These are phyloP conservation scores for Labeo catla DNA, from an alignment of 2,113 vertebrate species.

Conservation along the genomic window DNA sequence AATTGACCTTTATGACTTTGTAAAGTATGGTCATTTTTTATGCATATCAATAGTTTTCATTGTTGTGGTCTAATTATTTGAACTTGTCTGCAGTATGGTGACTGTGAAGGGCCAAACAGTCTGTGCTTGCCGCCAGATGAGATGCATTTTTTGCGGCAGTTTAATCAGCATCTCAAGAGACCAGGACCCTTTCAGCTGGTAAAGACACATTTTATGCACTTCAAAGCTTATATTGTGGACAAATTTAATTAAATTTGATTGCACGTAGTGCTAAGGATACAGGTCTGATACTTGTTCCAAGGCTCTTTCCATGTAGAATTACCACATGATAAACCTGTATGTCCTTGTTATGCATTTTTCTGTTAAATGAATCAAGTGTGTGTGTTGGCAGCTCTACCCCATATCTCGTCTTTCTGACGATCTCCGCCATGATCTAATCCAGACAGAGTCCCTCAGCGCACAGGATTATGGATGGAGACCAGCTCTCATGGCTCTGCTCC, in stretches of 20 bases:
- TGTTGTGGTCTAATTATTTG: not conserved
- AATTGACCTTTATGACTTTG: too few species aligned
- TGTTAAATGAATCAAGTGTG: not conserved
- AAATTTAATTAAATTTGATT: not conserved
- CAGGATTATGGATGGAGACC: constrained; percentile 34
- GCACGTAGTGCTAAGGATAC: too few species aligned
- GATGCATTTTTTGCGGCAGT: constrained; percentile 79
- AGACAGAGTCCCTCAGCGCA: constrained; percentile 41
- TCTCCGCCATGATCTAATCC: constrained; percentile 68
- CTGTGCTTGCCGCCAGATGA: constrained; percentile 80
- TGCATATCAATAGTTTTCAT: not conserved
- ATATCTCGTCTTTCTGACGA: constrained; percentile 61
- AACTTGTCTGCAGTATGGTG: constrained; percentile 70
- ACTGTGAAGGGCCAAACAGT: constrained; percentile 69
- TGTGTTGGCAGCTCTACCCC: constrained; percentile 82
- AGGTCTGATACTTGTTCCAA: not conserved
- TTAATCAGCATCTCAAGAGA: constrained; percentile 80
- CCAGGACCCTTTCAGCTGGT: constrained; percentile 88
- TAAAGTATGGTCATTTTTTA: not conserved
- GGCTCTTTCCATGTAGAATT: not conserved
- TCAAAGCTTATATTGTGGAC: too few species aligned
- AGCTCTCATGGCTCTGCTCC: constrained; percentile 57
- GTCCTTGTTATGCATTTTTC: constrained; percentile 3
- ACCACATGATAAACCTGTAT: not conserved
- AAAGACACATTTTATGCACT: constrained; percentile 44